Evolutionary conservation across 2,888 invertebrate genomes (phyloP).

Genomic region (Papilio gigon): DNA sequence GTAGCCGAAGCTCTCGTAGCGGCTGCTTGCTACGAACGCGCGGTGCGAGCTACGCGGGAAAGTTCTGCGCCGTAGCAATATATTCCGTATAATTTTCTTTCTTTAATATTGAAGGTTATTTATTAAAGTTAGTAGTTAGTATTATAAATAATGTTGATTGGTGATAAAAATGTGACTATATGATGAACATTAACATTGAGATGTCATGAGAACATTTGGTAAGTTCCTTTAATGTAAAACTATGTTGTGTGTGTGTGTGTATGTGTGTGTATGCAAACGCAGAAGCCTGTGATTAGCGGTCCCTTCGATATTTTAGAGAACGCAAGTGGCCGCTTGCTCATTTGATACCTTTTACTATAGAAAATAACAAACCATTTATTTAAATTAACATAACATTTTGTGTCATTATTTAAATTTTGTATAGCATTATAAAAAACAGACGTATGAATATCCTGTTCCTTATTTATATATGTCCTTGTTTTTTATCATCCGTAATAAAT

Average conservation of each 20-base stretch:
- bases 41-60: slow-evolving; percentile 36
- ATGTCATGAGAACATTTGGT: slow-evolving; percentile 5
- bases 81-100: background rate
- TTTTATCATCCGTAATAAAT: too few relatives aligned
- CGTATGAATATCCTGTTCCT: too few relatives aligned
- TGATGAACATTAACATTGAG: background rate
- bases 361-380: too few relatives aligned
- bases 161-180: background rate
- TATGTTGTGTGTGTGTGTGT: background rate
- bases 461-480: too few relatives aligned
- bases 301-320: background rate
- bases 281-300: background rate
- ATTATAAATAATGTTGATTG: background rate
- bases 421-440: too few relatives aligned
- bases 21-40: slow-evolving; percentile 40
- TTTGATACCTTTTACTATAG: too few relatives aligned
- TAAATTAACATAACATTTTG: too few relatives aligned
- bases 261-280: background rate
- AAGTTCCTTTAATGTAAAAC: background rate
- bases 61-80: slow-evolving; percentile 30
- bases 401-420: too few relatives aligned
- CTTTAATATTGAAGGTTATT: background rate
- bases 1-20: slow-evolving; percentile 43
- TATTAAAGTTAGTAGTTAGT: background rate
- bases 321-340: too few relatives aligned